Evolutionary conservation across 1,140 invertebrate genomes (phyloP), one percentile per base, ranked within the genome.

Genomic region (Nylanderia fulva): DNA sequence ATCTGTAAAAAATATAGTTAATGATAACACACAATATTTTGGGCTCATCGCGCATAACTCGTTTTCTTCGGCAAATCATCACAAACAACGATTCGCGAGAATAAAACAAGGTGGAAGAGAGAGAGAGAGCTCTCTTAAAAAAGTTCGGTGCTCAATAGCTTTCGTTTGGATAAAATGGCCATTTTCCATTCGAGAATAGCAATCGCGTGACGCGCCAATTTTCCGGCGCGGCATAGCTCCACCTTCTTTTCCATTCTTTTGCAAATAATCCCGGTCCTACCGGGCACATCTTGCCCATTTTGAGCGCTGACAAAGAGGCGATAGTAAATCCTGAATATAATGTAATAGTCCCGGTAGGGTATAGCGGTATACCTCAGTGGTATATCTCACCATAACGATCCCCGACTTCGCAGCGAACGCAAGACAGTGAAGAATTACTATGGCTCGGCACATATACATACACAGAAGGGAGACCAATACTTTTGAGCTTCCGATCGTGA

Each of bases 291-390:
- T 54, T 39, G 66, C 75, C 85, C 75, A 85, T 89, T 90, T 89
- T 76, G 77, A 76, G 58, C 74, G 42, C 80, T 85, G 88, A 89
- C 88, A 90, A 90, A 90, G 85, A 84, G 80, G 45, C 60, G 87
- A 86, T 82, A 85, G 74, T 87, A 90, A 87, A 87, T 89, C 87
- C 71, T 72, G 87, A 90, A 90, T 89, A 90, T 90, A 85, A 89
- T 74, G 88, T 90, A 90, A 88, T 84, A 72, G 87, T n/a, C 69
- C 72, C 27, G 86, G 27, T 56, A 27, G 79, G 68, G 52, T 68
- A 72, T 68, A 33, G 68, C 63, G 72, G 58, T 39, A 58, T 74
- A 75, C 60, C 36, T 71, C 71, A 74, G 56, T 36, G 71, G 29
- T 88, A 85, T 88, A 85, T 88, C 83, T 76, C 87, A 84, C 45